A percentile compares a stretch with the other conserved stretches of the same genome.
These are phyloP conservation scores for Pao palembangensis DNA, from an alignment of 2,113 vertebrate genomes.

Conservation along the genomic window DNA sequence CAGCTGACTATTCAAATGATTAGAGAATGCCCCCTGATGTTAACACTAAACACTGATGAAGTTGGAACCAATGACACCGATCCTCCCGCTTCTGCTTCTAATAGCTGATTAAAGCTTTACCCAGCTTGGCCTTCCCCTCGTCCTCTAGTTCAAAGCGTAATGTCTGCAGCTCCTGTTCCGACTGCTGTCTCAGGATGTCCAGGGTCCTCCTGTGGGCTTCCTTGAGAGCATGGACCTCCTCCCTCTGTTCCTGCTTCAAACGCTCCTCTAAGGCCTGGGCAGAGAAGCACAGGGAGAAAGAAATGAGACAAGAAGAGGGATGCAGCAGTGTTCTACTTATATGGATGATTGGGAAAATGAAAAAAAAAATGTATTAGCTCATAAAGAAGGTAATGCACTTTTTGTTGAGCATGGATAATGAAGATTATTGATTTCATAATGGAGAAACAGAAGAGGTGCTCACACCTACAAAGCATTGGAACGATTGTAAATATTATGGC, in stretches of 20 bases:
- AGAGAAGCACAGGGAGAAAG: neutral
- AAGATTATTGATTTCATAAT: too few species aligned
- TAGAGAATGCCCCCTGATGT: too few species aligned
- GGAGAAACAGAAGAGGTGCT: too few species aligned
- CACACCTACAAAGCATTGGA: too few species aligned
- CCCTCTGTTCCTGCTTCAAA: constrained; percentile 89
- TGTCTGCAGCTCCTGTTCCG: constrained; percentile 93
- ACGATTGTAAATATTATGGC: too few species aligned
- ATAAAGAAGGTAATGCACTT: too few species aligned
- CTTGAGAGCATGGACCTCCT: constrained; percentile 88
- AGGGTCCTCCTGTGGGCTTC: constrained; percentile 91
- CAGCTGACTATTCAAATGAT: too few species aligned
- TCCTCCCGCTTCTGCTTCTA: neutral
- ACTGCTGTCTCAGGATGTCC: constrained; percentile 89
- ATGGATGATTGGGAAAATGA: too few species aligned
- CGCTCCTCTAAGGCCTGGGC: constrained; percentile 87
- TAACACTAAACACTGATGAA: too few species aligned
- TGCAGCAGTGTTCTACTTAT: too few species aligned
- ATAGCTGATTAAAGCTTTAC: constrained; percentile 57
- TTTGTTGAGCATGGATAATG: too few species aligned
- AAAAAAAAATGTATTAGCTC: too few species aligned
- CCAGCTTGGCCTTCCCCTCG: constrained; percentile 94
- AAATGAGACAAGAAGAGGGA: neutral
- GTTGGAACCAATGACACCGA: neutral
- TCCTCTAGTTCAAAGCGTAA: constrained; percentile 93